Percentiles rank a stretch among this genome's conserved stretches.
phyloP scores from a whole-genome alignment of 2,797 vertebrate genomes.

The Hippocampus kuda region DNA sequence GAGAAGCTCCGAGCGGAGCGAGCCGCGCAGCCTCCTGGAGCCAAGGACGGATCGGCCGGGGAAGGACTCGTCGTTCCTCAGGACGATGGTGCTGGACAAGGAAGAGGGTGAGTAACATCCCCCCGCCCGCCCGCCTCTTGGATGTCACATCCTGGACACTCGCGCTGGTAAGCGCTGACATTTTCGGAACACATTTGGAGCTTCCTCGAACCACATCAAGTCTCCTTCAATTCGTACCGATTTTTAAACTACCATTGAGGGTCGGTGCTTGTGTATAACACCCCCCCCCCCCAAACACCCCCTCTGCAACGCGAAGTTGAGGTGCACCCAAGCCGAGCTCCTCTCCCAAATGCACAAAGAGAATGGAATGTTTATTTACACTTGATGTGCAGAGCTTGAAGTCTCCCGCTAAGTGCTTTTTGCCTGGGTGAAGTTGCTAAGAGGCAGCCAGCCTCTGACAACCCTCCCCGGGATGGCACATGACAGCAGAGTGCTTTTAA shows the following conservation, averaged over 20 bases:
- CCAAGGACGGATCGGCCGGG: conserved; percentile 86
- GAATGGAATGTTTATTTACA: conserved; percentile 24
- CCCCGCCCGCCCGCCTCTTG: too few species aligned
- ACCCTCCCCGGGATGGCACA: conserved; percentile 60
- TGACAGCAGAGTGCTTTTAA: conserved; percentile 69
- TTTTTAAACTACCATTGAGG: neutral
- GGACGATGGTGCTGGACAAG: conserved; percentile 99
- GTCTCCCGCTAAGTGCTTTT: conserved; percentile 50
- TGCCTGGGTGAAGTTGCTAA: conserved; percentile 57
- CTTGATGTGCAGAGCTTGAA: conserved; percentile 13
- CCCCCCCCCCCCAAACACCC: conserved; percentile 4
- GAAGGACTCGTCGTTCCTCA: conserved; percentile 80
- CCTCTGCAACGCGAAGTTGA: conserved; percentile 34
- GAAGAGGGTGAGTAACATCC: conserved; percentile 92
- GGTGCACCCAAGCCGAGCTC: conserved; percentile 8
- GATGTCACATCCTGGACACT: conserved; percentile 31
- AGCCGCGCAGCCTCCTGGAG: conserved; percentile 68
- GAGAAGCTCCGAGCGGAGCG: conserved; percentile 50
- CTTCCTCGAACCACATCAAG: neutral
- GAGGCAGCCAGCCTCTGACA: conserved; percentile 64
- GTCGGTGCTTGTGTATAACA: neutral
- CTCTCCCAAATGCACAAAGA: conserved; percentile 19
- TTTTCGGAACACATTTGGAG: conserved; percentile 15
- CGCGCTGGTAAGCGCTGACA: conserved; percentile 32
- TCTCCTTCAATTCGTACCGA: neutral